Percentiles rank a stretch among this genome's conserved stretches.
Conservation (phyloP, 1,140 invertebrate genomes). For the Palaemon carinicauda region DNA sequence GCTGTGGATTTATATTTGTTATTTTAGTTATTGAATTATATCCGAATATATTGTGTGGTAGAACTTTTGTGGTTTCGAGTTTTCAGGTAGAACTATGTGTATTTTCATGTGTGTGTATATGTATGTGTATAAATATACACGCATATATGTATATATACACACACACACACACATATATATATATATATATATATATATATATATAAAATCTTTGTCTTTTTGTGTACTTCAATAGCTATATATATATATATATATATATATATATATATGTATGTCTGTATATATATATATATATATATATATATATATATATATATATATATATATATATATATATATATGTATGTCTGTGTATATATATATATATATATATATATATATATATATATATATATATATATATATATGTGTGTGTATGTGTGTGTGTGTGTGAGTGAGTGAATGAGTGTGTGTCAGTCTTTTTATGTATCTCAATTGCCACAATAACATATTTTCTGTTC, state of each 20-base stretch:
- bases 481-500: too few species aligned
- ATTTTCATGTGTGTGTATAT: neutral
- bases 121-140: neutral
- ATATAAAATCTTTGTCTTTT: neutral
- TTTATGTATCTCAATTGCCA: too few species aligned
- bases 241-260: neutral
- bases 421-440: neutral
- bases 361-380: neutral
- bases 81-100: neutral
- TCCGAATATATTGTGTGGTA: too few species aligned
- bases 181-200: neutral
- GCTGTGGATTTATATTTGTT: too few species aligned
- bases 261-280: neutral
- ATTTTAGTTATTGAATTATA: too few species aligned
- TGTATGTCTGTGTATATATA: neutral
- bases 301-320: neutral
- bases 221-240: neutral
- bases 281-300: neutral
- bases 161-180: neutral
- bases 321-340: neutral
- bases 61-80: too few species aligned
- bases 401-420: neutral
- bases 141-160: neutral
- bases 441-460: too few species aligned
- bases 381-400: neutral